Base-by-base conservation (phyloP, 2,113 vertebrate genomes). In the Aythya baeri region DNA sequence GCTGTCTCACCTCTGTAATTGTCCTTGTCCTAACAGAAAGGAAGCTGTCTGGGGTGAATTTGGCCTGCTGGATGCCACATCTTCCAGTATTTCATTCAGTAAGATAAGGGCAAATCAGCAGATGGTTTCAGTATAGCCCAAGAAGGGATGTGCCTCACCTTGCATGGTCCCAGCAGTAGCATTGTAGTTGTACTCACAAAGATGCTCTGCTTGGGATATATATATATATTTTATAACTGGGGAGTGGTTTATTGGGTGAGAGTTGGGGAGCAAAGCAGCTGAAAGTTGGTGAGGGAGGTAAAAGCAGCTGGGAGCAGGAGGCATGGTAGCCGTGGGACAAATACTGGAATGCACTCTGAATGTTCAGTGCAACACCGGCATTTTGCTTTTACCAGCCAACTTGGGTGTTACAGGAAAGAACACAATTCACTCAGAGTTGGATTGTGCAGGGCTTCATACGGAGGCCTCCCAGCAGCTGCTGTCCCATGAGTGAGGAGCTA, bases 141-240 rank as follows among this genome's bases (percentile, higher is more conserved):
- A 49, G 50, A 25, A 49, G 17, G 25, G 13, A 7, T 1, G 3
- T 73, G 11, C 20, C 22, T 44, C 73, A 29, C 29, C 25, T 38
- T 36, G 21, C 11, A 3, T 0, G 1, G 8, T 41, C 38, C 52
- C n/a, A 15, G 65, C 38, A 82, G 29, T 41, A 41, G 41, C 32
- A 59, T 23, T 32, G 7, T 0, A 58, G 23, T 58, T 5, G 0
- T 14, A 18, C 57, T 63, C 22, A 26, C 1, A 0, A 3, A 31
- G 70, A 62, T 70, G 62, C 16, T 80, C 26, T 70, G 15, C 50
- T 7, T 0, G 1, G 27, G 14, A 29, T 54, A 1, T 41, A 41
- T 41, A 41, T 41, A 41, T 41, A 41, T 41, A 41, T 41, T 36
- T 70, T 23, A 29, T 55, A 55, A 46, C 36, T 3, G 32, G 23